Conservation (phyloP, 1,140 invertebrate genomes). For the Penaeus japonicus region DNA sequence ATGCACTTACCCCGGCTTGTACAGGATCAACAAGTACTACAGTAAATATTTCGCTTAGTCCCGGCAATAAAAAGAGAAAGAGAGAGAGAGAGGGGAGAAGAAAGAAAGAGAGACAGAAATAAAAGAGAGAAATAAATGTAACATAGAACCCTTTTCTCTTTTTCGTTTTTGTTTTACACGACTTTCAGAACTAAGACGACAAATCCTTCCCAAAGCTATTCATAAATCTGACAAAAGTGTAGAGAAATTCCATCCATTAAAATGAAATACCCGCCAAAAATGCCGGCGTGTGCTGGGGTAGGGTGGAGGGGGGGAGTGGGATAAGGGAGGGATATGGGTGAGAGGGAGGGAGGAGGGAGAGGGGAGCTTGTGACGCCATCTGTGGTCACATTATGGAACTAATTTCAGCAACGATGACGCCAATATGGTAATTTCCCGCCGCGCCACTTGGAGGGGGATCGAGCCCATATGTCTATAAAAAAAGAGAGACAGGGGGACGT, state of each 20-base stretch:
- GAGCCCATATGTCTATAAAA: neutral
- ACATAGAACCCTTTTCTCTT: neutral
- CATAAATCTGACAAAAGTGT: constrained; percentile 23
- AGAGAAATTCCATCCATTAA: constrained; percentile 30
- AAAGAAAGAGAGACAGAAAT: neutral
- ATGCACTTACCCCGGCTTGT: neutral
- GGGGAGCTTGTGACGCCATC: constrained; percentile 31
- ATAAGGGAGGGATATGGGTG: too few species aligned
- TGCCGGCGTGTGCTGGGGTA: too few species aligned
- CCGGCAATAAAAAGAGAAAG: neutral
- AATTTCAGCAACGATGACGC: constrained; percentile 45
- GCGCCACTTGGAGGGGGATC: neutral
- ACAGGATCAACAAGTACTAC: neutral
- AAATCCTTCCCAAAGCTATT: neutral
- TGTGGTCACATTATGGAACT: constrained; percentile 49
- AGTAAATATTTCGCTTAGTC: neutral
- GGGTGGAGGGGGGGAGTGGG: too few species aligned
- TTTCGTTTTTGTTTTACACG: neutral
- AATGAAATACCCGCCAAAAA: neutral
- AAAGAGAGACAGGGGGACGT: neutral
- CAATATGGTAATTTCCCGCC: constrained; percentile 41
- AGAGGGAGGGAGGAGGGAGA: neutral
- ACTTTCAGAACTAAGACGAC: neutral
- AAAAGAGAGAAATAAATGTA: too few species aligned
- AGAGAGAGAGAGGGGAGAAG: neutral